A percentile compares a stretch with the other conserved stretches of the same genome.
Conservation (phyloP, 2,888 invertebrate species). For the Xanthia icteritia region DNA sequence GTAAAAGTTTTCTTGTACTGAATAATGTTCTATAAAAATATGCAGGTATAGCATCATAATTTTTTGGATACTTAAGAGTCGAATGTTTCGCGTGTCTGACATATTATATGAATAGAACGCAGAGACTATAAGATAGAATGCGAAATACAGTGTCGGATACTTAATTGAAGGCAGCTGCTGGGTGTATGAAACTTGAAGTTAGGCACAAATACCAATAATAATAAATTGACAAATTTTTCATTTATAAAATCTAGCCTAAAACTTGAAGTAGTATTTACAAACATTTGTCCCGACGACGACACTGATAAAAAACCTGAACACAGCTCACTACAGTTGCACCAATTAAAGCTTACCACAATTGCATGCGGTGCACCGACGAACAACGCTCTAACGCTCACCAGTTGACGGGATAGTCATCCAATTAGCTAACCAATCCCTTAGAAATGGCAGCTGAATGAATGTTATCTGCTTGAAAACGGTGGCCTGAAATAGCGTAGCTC, state of each 20-base stretch:
- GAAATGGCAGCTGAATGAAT: constrained; percentile 10
- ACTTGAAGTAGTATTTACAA: not conserved
- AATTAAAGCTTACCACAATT: constrained; percentile 28
- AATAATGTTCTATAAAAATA: constrained; percentile 4
- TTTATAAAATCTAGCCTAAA: not conserved
- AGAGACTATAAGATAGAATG: not conserved
- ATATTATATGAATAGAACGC: too few species aligned
- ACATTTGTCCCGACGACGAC: not conserved
- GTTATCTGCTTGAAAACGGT: not conserved
- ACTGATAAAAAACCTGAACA: not conserved
- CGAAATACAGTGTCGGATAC: not conserved
- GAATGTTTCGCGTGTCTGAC: not conserved
- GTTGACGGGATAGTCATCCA: constrained; percentile 17
- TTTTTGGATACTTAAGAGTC: not conserved
- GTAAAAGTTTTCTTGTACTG: not conserved
- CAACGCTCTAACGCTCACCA: not conserved
- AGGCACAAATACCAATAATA: not conserved
- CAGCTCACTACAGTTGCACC: not conserved
- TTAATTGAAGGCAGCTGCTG: not conserved
- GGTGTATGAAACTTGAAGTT: not conserved
- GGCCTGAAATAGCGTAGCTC: too few species aligned
- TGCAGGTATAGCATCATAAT: not conserved
- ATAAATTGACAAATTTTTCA: not conserved
- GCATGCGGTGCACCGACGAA: not conserved
- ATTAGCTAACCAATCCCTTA: constrained; percentile 21